Evolutionary conservation across 1,140 invertebrate genomes (phyloP).

Genomic region (Tetranychus urticae): DNA sequence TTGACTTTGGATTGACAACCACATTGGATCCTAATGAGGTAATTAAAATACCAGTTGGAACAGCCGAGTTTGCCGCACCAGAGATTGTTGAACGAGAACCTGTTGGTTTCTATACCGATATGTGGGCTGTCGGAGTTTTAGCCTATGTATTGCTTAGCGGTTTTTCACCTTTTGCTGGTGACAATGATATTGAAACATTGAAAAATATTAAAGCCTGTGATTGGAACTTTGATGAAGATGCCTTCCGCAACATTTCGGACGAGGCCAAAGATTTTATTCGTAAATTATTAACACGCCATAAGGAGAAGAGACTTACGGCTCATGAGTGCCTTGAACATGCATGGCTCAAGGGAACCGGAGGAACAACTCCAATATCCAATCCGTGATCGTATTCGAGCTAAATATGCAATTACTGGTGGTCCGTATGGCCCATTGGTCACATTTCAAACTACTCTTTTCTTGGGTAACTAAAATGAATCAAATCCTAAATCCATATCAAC

Average conservation of each 20-base stretch:
- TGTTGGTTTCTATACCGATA: conserved; percentile 97
- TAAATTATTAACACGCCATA: conserved; percentile 69
- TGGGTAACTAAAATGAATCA: conserved; percentile 81
- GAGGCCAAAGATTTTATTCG: conserved; percentile 96
- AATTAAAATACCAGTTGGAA: conserved; percentile 95
- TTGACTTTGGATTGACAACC: conserved; percentile 93
- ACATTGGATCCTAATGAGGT: conserved; percentile 93
- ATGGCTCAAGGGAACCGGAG: conserved; percentile 38
- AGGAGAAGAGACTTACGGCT: conserved; percentile 92
- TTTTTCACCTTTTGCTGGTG: conserved; percentile 91
- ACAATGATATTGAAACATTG: conserved; percentile 90
- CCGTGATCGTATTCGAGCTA: conserved; percentile 50
- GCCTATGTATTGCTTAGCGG: conserved; percentile 91
- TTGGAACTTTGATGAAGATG: conserved; percentile 92
- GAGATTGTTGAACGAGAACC: conserved; percentile 95
- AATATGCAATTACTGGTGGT: conserved; percentile 51
- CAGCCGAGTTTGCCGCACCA: conserved; percentile 95
- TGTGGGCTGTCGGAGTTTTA: conserved; percentile 97
- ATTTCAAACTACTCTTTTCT: conserved; percentile 89
- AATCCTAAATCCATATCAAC: conserved; percentile 60
- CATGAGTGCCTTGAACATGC: conserved; percentile 86
- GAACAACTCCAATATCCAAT: conserved; percentile 45
- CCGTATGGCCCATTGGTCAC: conserved; percentile 80
- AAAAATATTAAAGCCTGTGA: conserved; percentile 95
- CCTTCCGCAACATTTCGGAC: conserved; percentile 69